Percentiles rank a stretch among this genome's conserved stretches.
phyloP scores from a whole-genome alignment of 1,140 invertebrate species.

The Chironomus striatipennis region DNA sequence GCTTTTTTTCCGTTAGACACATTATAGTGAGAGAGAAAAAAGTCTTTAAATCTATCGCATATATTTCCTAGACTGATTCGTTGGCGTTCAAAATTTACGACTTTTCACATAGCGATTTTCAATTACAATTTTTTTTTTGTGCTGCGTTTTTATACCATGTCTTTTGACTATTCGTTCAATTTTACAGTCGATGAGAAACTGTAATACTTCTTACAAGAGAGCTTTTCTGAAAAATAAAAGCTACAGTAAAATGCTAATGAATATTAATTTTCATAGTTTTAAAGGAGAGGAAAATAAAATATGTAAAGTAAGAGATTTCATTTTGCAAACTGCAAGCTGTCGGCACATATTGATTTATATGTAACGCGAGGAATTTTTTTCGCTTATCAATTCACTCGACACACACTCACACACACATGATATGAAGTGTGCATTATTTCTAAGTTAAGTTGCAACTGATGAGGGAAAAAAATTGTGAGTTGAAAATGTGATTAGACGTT shows the following conservation, averaged over 20 bases:
- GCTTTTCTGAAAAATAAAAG: too few relatives aligned
- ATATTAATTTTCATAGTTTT: not conserved
- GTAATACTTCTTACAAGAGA: too few relatives aligned
- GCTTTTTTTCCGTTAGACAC: not conserved
- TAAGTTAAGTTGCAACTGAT: too few relatives aligned
- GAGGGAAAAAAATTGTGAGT: too few relatives aligned
- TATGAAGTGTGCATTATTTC: too few relatives aligned
- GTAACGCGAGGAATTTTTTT: not conserved
- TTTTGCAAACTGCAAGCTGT: not conserved
- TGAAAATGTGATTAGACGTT: too few relatives aligned
- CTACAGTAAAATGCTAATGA: too few relatives aligned
- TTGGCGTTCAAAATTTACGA: slow-evolving; percentile 13
- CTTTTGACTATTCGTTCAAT: not conserved
- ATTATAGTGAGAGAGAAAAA: not conserved
- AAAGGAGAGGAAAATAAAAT: not conserved
- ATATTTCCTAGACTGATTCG: not conserved
- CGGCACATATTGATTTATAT: slow-evolving; percentile 7
- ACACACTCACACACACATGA: not conserved
- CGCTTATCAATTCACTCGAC: not conserved
- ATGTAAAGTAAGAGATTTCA: not conserved
- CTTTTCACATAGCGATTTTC: slow-evolving; percentile 1
- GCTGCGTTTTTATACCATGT: not conserved
- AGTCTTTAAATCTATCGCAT: not conserved
- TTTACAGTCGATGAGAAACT: too few relatives aligned
- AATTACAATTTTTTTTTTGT: not conserved